These are phyloP conservation scores for Bombus superbus DNA, from an alignment of 1,140 invertebrate species.

Conservation along the genomic window DNA sequence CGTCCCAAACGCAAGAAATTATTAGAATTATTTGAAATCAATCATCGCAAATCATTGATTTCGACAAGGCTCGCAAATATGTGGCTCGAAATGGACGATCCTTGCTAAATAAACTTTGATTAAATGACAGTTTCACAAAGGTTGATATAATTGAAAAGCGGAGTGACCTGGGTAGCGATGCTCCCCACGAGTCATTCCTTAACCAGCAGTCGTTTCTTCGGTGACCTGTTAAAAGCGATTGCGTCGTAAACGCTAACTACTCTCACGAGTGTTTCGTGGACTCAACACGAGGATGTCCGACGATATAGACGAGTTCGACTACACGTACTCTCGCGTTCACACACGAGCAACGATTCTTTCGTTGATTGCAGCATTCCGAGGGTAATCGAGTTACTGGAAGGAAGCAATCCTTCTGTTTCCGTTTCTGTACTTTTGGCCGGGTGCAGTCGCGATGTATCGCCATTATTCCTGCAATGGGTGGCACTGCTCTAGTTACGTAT, in stretches of 20 bases:
- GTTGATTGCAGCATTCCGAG: slow-evolving; percentile 71
- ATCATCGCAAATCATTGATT: too few relatives aligned
- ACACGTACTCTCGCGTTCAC: slow-evolving; percentile 34
- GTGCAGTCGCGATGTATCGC: slow-evolving; percentile 32
- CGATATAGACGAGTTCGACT: slow-evolving; percentile 22
- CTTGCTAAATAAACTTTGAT: too few relatives aligned
- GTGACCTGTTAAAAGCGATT: slow-evolving; percentile 61
- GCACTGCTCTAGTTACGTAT: background rate
- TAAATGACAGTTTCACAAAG: too few relatives aligned
- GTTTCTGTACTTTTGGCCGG: slow-evolving; percentile 32
- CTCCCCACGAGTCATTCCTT: slow-evolving; percentile 18
- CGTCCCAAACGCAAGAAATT: too few relatives aligned
- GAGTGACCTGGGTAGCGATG: too few relatives aligned
- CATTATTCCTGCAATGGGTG: background rate
- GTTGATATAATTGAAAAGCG: background rate
- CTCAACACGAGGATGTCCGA: slow-evolving; percentile 68
- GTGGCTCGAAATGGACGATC: too few relatives aligned
- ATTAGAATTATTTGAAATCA: too few relatives aligned
- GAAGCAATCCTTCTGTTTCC: slow-evolving; percentile 49
- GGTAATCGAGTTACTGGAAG: slow-evolving; percentile 72
- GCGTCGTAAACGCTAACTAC: slow-evolving; percentile 72
- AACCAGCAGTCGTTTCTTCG: slow-evolving; percentile 14
- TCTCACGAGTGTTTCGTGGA: slow-evolving; percentile 62
- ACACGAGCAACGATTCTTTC: slow-evolving; percentile 56
- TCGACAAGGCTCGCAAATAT: too few relatives aligned